Evolutionary conservation across 1,140 invertebrate genomes (phyloP).

Genomic region (Prorops nasuta): DNA sequence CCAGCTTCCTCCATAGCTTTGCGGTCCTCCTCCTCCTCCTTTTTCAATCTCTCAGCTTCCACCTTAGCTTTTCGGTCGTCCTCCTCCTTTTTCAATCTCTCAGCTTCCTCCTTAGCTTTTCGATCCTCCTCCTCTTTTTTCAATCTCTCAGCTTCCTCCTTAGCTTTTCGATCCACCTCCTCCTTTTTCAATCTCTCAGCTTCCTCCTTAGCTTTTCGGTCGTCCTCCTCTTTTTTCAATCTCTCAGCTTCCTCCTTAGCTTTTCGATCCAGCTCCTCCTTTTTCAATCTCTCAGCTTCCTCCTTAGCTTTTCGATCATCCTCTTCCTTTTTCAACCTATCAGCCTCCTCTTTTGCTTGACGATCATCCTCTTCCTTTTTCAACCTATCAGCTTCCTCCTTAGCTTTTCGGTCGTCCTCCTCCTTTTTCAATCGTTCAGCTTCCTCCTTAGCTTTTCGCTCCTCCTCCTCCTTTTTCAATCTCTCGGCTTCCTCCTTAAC

Average conservation of each 20-base stretch:
- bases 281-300: not conserved
- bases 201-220: too few species aligned
- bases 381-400: conserved; percentile 19
- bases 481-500: conserved; percentile 10
- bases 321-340: conserved; percentile 12
- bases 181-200: too few species aligned
- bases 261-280: conserved; percentile 1
- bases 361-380: conserved; percentile 14
- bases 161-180: too few species aligned
- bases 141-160: too few species aligned
- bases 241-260: conserved; percentile 6
- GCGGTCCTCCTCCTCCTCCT: too few species aligned
- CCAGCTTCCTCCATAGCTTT: too few species aligned
- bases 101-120: too few species aligned
- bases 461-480: conserved; percentile 19
- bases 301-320: not conserved
- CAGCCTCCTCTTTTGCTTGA: conserved; percentile 3
- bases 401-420: not conserved
- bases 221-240: not conserved
- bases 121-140: too few species aligned
- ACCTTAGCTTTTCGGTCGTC: too few species aligned
- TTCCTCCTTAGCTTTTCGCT: conserved; percentile 9
- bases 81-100: too few species aligned
- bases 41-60: too few species aligned
- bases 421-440: not conserved